Conservation (phyloP, 2,888 invertebrate genomes). For the Rhorus exstirpatorius region DNA sequence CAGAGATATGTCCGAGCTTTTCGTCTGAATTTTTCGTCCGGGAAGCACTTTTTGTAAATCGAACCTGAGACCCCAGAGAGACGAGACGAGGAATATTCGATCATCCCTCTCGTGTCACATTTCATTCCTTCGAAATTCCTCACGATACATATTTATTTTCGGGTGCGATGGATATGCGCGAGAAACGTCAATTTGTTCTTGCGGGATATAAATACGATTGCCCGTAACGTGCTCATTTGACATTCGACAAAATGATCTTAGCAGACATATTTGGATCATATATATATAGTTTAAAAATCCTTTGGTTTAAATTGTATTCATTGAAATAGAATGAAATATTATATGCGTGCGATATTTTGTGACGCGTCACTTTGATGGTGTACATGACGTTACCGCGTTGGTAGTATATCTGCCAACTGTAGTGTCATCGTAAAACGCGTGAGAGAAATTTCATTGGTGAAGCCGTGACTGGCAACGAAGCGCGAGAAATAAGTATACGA, state of each 20-base stretch:
- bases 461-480: not conserved
- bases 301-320: not conserved
- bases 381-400: not conserved
- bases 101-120: conserved; percentile 28
- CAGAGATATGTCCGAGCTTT: not conserved
- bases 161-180: not conserved
- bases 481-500: too few relatives aligned
- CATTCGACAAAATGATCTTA: not conserved
- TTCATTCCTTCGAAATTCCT: conserved; percentile 8
- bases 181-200: conserved; percentile 11
- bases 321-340: not conserved
- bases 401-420: not conserved
- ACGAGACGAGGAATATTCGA: conserved; percentile 16
- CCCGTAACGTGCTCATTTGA: not conserved
- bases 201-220: conserved; percentile 7
- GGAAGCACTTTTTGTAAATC: conserved; percentile 11
- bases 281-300: too few relatives aligned
- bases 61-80: not conserved
- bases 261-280: not conserved
- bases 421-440: not conserved
- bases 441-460: not conserved
- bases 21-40: not conserved
- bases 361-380: too few relatives aligned
- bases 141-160: conserved; percentile 12
- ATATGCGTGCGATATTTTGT: too few relatives aligned